A percentile compares a stretch with the other conserved stretches of the same genome.
Evolutionary conservation across 2,888 invertebrate genomes (phyloP).

Genomic region (Rhodophaea formosa): DNA sequence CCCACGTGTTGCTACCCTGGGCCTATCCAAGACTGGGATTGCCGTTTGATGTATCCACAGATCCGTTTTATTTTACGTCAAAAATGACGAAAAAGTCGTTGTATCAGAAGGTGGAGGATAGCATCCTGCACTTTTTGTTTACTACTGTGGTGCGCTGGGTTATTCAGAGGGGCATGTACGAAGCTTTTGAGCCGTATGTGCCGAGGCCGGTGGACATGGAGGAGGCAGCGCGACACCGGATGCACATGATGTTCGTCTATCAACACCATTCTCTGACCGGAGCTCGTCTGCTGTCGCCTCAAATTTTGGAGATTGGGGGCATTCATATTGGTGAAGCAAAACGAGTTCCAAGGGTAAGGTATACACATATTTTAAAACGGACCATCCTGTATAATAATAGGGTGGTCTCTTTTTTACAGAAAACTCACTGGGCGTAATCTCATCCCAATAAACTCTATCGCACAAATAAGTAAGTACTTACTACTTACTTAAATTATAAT

Average conservation of each 20-base stretch:
- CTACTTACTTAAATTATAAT: too few relatives aligned
- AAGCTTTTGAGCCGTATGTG: conserved; percentile 51
- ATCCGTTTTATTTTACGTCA: conserved; percentile 68
- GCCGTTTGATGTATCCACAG: conserved; percentile 70
- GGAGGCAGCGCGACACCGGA: conserved; percentile 55
- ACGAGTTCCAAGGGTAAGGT: conserved; percentile 44
- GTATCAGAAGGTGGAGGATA: conserved; percentile 45
- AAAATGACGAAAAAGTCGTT: conserved; percentile 49
- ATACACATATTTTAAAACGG: too few relatives aligned
- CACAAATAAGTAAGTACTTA: too few relatives aligned
- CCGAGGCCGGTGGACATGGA: conserved; percentile 58
- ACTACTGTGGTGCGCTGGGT: conserved; percentile 42
- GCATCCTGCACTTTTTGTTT: conserved; percentile 40
- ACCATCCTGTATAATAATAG: too few relatives aligned
- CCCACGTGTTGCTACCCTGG: conserved; percentile 74
- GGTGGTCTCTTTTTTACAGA: too few relatives aligned
- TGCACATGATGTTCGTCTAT: conserved; percentile 33
- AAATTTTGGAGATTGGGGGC: conserved; percentile 82
- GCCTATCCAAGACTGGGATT: conserved; percentile 66
- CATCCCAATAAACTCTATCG: too few relatives aligned
- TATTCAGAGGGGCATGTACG: conserved; percentile 77
- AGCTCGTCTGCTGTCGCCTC: conserved; percentile 29
- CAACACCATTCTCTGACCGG: conserved; percentile 51
- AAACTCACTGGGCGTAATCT: too few relatives aligned
- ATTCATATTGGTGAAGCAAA: conserved; percentile 62